These are phyloP conservation scores for Lates calcarifer DNA, from an alignment of 2,113 vertebrate species.

Conservation along the genomic window DNA sequence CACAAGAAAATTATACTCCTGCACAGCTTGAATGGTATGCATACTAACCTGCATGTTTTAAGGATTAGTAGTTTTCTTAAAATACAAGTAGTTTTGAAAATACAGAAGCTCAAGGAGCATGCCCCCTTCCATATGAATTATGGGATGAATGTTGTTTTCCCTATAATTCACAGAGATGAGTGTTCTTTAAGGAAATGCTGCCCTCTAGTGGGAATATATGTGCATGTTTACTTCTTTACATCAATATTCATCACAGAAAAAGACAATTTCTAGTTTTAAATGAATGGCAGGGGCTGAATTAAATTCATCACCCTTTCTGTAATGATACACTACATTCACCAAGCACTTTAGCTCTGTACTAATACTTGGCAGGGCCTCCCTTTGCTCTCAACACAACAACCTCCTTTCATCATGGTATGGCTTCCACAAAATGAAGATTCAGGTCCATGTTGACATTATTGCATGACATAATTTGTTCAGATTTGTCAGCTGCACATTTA, in stretches of 20 bases:
- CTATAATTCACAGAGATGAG: not conserved
- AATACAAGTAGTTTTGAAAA: conserved; percentile 11
- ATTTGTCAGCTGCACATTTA: not conserved
- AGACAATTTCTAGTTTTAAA: not conserved
- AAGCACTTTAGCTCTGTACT: too few species aligned
- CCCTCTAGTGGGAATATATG: conserved; percentile 52
- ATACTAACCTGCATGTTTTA: not conserved
- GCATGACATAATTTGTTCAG: not conserved
- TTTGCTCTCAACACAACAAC: not conserved
- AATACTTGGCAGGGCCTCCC: too few species aligned
- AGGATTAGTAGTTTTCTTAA: not conserved
- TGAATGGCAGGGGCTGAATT: not conserved
- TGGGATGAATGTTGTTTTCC: not conserved
- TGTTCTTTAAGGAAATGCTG: conserved; percentile 58
- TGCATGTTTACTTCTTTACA: not conserved
- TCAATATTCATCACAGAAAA: not conserved
- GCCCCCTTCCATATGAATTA: not conserved
- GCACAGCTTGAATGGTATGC: not conserved
- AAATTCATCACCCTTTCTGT: too few species aligned
- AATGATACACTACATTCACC: too few species aligned
- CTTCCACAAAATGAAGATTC: not conserved
- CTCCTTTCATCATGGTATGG: not conserved
- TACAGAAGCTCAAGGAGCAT: conserved; percentile 1
- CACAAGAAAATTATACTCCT: not conserved
- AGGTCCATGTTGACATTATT: not conserved